Evolutionary conservation across 2,888 invertebrate species (phyloP).

Genomic region (Noctua janthe): DNA sequence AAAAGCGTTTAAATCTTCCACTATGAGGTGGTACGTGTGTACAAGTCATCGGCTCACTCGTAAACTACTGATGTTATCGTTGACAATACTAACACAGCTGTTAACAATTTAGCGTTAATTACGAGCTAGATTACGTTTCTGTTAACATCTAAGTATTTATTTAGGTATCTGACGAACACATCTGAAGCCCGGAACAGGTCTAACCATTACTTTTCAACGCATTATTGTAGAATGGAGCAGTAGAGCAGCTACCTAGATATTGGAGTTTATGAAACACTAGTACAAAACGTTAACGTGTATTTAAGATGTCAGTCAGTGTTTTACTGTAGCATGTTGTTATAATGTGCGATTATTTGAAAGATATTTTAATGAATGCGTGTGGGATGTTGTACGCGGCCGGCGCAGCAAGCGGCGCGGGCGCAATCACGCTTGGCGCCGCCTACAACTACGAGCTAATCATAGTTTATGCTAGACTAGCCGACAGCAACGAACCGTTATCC

Average conservation of each 20-base stretch:
- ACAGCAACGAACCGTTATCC: slow-evolving; percentile 63
- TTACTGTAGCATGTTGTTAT: slow-evolving; percentile 39
- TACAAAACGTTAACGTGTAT: slow-evolving; percentile 16
- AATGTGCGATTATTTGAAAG: slow-evolving; percentile 50
- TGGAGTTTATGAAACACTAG: slow-evolving; percentile 1
- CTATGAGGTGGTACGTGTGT: slow-evolving; percentile 8
- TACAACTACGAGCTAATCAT: slow-evolving; percentile 66
- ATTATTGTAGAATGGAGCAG: not conserved
- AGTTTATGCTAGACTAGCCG: slow-evolving; percentile 65
- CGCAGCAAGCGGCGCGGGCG: slow-evolving; percentile 54
- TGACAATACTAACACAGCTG: slow-evolving; percentile 23
- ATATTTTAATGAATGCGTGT: slow-evolving; percentile 64
- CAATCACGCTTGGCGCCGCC: slow-evolving; percentile 67
- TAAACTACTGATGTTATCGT: slow-evolving; percentile 36
- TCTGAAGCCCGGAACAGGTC: not conserved
- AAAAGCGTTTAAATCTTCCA: slow-evolving; percentile 51
- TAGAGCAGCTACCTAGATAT: not conserved
- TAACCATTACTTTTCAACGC: slow-evolving; percentile 9
- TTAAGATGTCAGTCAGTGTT: slow-evolving; percentile 21
- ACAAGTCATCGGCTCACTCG: slow-evolving; percentile 18
- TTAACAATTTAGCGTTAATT: slow-evolving; percentile 34
- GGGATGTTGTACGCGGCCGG: slow-evolving; percentile 52
- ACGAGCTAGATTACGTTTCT: slow-evolving; percentile 28
- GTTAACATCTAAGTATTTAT: slow-evolving; percentile 1
- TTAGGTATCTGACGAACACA: slow-evolving; percentile 6